Conservation (phyloP, 1,140 invertebrate species). For the Brachionus angularis region DNA sequence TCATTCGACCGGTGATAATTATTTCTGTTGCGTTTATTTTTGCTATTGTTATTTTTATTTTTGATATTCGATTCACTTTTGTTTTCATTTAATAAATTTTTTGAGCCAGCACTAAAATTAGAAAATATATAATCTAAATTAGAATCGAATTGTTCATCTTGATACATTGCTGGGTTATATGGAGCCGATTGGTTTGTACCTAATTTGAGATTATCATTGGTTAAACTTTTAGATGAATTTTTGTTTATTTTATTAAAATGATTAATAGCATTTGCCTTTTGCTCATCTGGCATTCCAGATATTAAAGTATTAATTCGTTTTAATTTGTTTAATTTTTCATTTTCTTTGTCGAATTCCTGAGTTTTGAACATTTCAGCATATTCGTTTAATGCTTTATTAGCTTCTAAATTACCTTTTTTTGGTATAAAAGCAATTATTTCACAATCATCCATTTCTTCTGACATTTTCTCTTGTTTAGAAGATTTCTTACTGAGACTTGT, state of each 20-base stretch:
- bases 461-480: no score
- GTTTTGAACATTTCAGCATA: conserved; percentile 19
- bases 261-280: conserved; percentile 19
- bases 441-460: no score
- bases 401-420: background rate
- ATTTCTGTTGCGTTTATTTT: no score
- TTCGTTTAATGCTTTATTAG: conserved; percentile 5
- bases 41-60: no score
- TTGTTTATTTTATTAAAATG: conserved; percentile 12
- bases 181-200: background rate
- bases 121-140: no score
- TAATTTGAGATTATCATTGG: background rate
- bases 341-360: conserved; percentile 21
- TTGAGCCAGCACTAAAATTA: no score
- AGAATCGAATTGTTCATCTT: no score
- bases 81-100: no score
- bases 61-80: no score
- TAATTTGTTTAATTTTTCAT: conserved; percentile 24
- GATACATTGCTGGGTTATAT: no score
- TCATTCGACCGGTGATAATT: background rate
- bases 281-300: conserved; percentile 25
- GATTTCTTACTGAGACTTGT: background rate
- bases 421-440: conserved; percentile 21
- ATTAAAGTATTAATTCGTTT: conserved; percentile 37
- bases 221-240: background rate